These are phyloP conservation scores for Papilio elwesi DNA, from an alignment of 2,888 invertebrate genomes.

Conservation along the genomic window DNA sequence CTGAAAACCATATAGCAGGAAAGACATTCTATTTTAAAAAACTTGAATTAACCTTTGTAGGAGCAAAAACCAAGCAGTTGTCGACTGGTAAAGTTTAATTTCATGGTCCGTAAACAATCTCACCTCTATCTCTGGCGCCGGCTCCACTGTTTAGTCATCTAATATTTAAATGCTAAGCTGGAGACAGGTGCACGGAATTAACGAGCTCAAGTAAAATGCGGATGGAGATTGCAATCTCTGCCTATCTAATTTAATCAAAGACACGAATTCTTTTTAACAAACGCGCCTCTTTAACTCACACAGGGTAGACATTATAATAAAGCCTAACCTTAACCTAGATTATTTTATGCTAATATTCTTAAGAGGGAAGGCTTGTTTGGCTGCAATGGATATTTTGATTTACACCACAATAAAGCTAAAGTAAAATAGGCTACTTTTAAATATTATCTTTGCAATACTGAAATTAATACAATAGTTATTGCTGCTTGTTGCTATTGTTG, in stretches of 20 bases:
- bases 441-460: no score
- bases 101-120: conserved; percentile 9
- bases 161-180: conserved; percentile 8
- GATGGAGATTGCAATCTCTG: background rate
- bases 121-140: conserved; percentile 10
- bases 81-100: conserved; percentile 1
- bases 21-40: background rate
- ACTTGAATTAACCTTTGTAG: background rate
- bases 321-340: no score
- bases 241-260: conserved; percentile 12
- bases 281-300: background rate
- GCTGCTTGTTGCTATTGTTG: background rate
- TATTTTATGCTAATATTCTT: no score
- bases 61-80: background rate
- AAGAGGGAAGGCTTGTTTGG: no score
- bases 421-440: no score
- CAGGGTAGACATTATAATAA: no score
- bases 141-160: background rate
- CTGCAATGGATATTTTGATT: no score
- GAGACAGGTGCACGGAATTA: background rate
- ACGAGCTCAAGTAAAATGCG: background rate
- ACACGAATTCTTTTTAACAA: background rate
- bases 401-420: no score
- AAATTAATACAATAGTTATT: no score
- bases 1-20: background rate